phyloP scores from a whole-genome alignment of 2,113 vertebrate genomes.

The Muntiacus muntjak region DNA sequence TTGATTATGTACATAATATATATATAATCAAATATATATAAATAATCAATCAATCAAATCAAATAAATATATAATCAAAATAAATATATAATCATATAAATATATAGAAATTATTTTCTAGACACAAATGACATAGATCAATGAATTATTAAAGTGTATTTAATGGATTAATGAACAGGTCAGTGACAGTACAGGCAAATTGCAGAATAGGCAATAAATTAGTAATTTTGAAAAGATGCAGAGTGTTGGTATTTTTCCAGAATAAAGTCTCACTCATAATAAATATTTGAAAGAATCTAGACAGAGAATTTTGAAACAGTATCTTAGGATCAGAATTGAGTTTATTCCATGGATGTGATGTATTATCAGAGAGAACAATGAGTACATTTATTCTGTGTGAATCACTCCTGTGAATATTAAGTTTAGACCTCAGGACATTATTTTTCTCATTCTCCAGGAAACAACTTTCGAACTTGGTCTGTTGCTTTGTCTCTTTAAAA shows the following conservation, averaged over 20 bases:
- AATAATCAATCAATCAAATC: too few species aligned
- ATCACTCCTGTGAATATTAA: neutral
- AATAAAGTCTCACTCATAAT: neutral
- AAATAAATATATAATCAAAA: neutral
- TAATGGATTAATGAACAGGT: neutral
- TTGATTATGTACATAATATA: neutral
- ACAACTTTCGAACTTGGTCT: neutral
- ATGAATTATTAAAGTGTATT: neutral
- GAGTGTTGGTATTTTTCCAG: neutral
- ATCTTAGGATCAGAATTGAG: neutral
- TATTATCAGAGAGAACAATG: neutral
- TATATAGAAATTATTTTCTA: neutral
- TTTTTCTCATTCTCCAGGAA: neutral
- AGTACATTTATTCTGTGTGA: neutral
- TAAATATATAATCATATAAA: too few species aligned
- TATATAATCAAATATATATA: neutral
- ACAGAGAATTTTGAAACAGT: neutral
- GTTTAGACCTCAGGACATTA: neutral
- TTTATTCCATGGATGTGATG: neutral
- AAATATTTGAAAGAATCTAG: neutral
- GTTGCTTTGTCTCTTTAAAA: neutral
- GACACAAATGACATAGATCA: neutral
- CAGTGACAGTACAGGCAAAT: neutral
- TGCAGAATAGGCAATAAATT: neutral
- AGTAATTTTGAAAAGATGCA: neutral